Evolutionary conservation across 1,140 invertebrate species (phyloP), one percentile per base, ranked within the genome.

Genomic region (Zeugodacus cucurbitae): DNA sequence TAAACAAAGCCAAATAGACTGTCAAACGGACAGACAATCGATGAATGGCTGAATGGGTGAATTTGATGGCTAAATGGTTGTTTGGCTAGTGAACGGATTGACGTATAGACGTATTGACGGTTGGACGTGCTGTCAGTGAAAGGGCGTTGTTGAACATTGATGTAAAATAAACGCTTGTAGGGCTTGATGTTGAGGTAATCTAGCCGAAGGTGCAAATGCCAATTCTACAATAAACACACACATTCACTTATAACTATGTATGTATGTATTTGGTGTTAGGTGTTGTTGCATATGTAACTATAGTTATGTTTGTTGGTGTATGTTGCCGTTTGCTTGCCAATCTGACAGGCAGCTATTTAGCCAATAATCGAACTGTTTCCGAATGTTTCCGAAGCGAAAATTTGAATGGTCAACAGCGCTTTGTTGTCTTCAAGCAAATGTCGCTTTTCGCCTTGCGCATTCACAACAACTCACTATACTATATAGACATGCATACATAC

Each of bases 121-220:
- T 22, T 44, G 26, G 74, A 44, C n/a, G 20, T 8, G 74, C 74
- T 82, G 7, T 74, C 20, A 29, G n/a, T 11, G 41, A 44, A 48
- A 54, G n/a, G n/a, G 41, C 74, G 5, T 26, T 29, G 2, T 26
- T 26, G 74, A 44, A 48, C 41, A 82, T 54, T 82, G 74, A 82
- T 48, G 44, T 48, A 82, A 82, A 82, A 54, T 54, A 82, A 82
- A 82, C 74, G 37, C 44, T 82, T 82, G 37, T 82, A 82, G n/a
- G 74, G 70, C 29, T 78, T 22, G 70, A 44, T 37, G 22, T 7
- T 41, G n/a, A 78, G 32, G 34, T 29, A 48, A 37, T 82, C 26
- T 82, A 54, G 70, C 37, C 37, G 37, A 22, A 74, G 70, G 70
- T 41, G 37, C 29, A 44, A 17, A n/a, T 74, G 14, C 20, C 6